Conservation (phyloP, 1,140 invertebrate genomes). For the Monochamus saltuarius region DNA sequence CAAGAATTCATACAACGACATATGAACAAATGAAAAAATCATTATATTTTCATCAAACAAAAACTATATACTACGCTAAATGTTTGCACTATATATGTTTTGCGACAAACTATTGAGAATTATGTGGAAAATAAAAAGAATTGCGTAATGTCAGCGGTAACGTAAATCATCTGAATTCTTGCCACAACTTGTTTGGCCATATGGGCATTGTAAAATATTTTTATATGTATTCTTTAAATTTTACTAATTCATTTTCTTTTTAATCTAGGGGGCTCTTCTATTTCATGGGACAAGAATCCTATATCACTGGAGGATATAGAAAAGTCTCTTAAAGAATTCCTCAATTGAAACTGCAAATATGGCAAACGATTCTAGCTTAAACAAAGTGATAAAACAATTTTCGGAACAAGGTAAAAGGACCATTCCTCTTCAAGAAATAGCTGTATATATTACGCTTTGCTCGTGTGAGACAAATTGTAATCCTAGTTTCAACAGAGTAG, state of each 20-base stretch:
- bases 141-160: too few relatives aligned
- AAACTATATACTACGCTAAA: too few relatives aligned
- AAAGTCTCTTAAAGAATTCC: slow-evolving; percentile 22
- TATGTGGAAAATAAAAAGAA: too few relatives aligned
- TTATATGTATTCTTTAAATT: too few relatives aligned
- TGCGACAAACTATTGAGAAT: too few relatives aligned
- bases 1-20: too few relatives aligned
- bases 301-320: slow-evolving; percentile 21
- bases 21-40: too few relatives aligned
- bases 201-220: too few relatives aligned
- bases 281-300: slow-evolving; percentile 30
- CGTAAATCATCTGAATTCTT: too few relatives aligned
- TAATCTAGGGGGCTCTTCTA: slow-evolving; percentile 26
- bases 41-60: too few relatives aligned
- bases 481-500: slow-evolving; percentile 40
- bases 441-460: slow-evolving; percentile 53
- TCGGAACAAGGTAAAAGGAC: slow-evolving; percentile 44
- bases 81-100: too few relatives aligned
- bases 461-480: slow-evolving; percentile 56
- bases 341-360: slow-evolving; percentile 27
- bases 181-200: too few relatives aligned
- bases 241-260: slow-evolving; percentile 11
- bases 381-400: slow-evolving; percentile 26
- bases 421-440: slow-evolving; percentile 55
- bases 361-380: slow-evolving; percentile 16